Evolutionary conservation across 2,797 vertebrate genomes (phyloP), one percentile per base, ranked within the genome.

Genomic region (Emys orbicularis): DNA sequence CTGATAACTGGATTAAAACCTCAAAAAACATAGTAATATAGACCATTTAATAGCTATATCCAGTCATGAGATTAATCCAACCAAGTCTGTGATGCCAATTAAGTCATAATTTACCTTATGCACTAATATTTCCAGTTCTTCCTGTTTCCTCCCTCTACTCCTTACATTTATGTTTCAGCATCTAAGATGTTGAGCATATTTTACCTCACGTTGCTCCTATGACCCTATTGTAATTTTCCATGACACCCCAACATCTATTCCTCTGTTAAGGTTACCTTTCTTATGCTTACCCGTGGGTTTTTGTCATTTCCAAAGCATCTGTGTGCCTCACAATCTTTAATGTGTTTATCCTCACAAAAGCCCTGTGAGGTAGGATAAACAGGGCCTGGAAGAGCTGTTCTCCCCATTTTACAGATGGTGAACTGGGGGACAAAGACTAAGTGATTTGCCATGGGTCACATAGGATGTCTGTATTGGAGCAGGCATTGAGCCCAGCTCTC

Each of bases 381-480:
- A 44, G 7, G 44, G 7, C 44, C 44, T 44, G 44, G 44, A 88
- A 77, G 49, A 3, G 6, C 29, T 12, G 2, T 47, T 84, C 37
- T 68, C 34, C 13, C 19, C 27, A 53, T 74, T 68, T 1, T 12
- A 2, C 0, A 18, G 29, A 15, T 21, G 15, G 59, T 31, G 29
- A 87, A 52, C 18, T 21, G 59, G 54, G 59, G 56, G 18, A n/a
- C 8, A 4, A 13, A 54, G 44, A 6, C 53, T 29, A 76, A 85
- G 52, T 9, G 84, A n/a, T 15, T 0, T 49, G 57, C 27, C 12
- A 12, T 31, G 87, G 27, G 31, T 6, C 1, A 0, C 0, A 0
- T n/a, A n/a, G 31, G 16, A 65, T 74, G 79, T 59, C 11, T 59
- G 29, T 53, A 21, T 21, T 59, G 29, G 27, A 29, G 12, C 12